Base-by-base conservation (phyloP, 37 sponge, comb jelly and placozoan genomes). In the Theonella swinhoei region DNA sequence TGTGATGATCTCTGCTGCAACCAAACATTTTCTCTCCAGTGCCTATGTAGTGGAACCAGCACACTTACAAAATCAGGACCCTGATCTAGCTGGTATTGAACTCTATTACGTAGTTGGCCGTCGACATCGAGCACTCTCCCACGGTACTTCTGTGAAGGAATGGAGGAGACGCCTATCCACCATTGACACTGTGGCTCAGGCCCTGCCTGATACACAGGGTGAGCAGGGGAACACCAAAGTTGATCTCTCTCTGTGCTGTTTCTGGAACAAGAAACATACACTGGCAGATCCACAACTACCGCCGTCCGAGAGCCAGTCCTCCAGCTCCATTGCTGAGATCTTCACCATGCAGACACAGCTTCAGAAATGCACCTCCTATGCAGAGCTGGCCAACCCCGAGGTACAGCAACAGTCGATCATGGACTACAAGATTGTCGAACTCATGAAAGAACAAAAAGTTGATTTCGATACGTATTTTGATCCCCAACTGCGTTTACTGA, bases 401-500 rank as follows among this genome's bases (percentile, higher is more conserved):
- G 43, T 74, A 7, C 70, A 81, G 33, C 76, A 70, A 41, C 32
- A 84, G 39, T 41, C 33, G 7, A 80, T 69, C 62, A 68, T 86
- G n/a, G 86, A 91, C 58, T 60, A 76, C 22, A 68, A 83, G 66
- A 88, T 94, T 59, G 90, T 90, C 36, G 80, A 90, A 29, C 80
- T 90, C 17, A 83, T 94, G 81, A 77, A 90, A 34, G 91, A 87
- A 47, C 77, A 84, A 4, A 77, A 85, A 0, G 88, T 90, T 31
- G 54, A 94, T 42, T 84, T 90, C 77, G 91, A 90, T 36, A 88
- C 85, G 14, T 94, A 88, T 71, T 90, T 90, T 28, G 77, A 86
- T 19, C 85, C 91, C 9, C 76, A 80, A 5, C 70, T 94, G 28
- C 70, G 82, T 30, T 32, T 67, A 9, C 39, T 94, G 4, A 63